A percentile compares a stretch with the other conserved stretches of the same genome.
Evolutionary conservation across 2,888 invertebrate genomes (phyloP).

Genomic region (Liopterus haemorrhoidalis): DNA sequence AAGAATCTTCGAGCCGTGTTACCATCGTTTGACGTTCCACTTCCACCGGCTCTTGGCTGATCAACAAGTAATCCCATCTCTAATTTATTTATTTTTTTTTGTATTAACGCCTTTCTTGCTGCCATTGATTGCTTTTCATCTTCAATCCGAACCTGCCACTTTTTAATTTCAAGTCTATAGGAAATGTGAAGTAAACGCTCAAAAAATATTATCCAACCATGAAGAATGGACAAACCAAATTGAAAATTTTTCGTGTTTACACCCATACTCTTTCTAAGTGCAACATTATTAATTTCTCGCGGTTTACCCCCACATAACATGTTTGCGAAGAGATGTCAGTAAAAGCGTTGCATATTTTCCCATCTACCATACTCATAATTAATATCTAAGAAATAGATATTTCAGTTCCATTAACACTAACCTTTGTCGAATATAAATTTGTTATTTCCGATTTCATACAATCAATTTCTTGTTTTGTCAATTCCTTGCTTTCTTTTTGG

Average conservation of each 20-base stretch:
- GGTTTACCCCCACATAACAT: slow-evolving; percentile 1
- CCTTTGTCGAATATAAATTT: too few species aligned
- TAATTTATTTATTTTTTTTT: slow-evolving; percentile 29
- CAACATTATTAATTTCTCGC: background rate
- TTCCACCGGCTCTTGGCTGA: slow-evolving; percentile 24
- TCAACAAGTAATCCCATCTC: slow-evolving; percentile 29
- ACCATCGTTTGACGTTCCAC: slow-evolving; percentile 29
- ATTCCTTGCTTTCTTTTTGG: background rate
- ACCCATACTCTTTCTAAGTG: background rate
- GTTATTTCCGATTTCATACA: too few species aligned
- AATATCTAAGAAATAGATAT: too few species aligned
- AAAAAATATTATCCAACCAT: slow-evolving; percentile 10
- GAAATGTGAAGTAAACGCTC: slow-evolving; percentile 14
- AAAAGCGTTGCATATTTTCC: background rate
- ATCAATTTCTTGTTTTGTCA: too few species aligned
- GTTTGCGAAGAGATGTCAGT: background rate
- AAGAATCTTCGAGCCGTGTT: slow-evolving; percentile 29
- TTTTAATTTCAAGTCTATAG: too few species aligned
- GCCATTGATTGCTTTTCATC: too few species aligned
- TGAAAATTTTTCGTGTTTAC: background rate
- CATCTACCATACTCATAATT: too few species aligned
- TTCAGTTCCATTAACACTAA: too few species aligned
- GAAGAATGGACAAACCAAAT: slow-evolving; percentile 9
- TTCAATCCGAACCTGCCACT: too few species aligned
- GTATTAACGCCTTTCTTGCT: too few species aligned